Percentiles rank a stretch among this genome's conserved stretches.
These are phyloP conservation scores for Myotis pilosus DNA, from an alignment of 2,797 vertebrate species.

Conservation along the genomic window DNA sequence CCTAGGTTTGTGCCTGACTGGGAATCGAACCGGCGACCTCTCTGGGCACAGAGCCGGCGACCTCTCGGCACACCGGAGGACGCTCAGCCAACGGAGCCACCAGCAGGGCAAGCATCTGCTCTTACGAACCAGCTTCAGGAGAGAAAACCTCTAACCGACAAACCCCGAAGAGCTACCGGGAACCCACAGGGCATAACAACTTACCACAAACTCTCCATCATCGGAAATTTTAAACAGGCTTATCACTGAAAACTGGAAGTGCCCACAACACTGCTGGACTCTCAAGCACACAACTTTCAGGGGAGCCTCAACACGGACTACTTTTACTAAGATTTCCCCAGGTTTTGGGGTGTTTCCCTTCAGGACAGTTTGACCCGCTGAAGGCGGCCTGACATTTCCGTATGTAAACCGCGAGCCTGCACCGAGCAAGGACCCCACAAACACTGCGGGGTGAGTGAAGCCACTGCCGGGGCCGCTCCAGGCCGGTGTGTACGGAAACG, in stretches of 20 bases:
- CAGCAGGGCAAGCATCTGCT: background rate
- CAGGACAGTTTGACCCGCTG: background rate
- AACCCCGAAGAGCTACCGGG: slow-evolving; percentile 11
- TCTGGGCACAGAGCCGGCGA: background rate
- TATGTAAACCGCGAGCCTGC: background rate
- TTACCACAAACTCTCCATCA: background rate
- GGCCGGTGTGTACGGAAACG: background rate
- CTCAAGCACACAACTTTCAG: background rate
- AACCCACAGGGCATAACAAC: background rate
- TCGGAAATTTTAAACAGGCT: background rate
- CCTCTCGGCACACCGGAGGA: background rate
- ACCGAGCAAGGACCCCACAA: background rate
- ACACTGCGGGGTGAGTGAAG: background rate
- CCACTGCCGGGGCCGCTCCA: background rate
- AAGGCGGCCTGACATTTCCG: background rate
- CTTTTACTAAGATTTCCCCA: background rate
- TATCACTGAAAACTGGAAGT: background rate
- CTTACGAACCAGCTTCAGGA: background rate
- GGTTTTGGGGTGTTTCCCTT: background rate
- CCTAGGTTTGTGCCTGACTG: background rate
- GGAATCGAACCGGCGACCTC: background rate
- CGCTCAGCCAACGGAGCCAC: background rate
- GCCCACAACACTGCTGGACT: background rate
- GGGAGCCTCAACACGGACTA: background rate
- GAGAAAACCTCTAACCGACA: background rate